phyloP scores from a whole-genome alignment of 2,888 invertebrate genomes.

The Malthinus flaveolus region DNA sequence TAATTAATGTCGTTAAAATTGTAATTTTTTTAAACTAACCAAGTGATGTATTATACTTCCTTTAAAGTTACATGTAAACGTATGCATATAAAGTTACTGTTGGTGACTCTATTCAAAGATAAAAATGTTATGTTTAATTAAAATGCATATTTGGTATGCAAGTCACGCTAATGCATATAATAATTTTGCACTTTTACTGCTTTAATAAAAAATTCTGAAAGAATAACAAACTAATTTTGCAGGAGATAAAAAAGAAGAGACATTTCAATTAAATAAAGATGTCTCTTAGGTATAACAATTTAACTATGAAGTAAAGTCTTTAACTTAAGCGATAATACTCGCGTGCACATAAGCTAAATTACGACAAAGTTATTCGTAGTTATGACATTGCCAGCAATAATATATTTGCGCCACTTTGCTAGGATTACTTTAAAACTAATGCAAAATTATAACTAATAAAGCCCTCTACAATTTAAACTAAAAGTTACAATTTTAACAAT shows the following conservation, averaged over 20 bases:
- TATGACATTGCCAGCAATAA: constrained; percentile 35
- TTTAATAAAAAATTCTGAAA: background rate
- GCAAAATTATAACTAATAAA: constrained; percentile 38
- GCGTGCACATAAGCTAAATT: constrained; percentile 36
- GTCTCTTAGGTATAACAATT: constrained; percentile 13
- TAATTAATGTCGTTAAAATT: background rate
- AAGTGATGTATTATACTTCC: constrained; percentile 1
- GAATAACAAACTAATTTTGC: background rate
- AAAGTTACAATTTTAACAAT: constrained; percentile 7
- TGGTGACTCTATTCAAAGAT: constrained; percentile 12
- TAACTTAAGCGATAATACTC: constrained; percentile 10
- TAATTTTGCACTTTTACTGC: constrained; percentile 10
- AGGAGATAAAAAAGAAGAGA: constrained; percentile 2
- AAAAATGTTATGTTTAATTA: constrained; percentile 15
- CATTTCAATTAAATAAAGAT: constrained; percentile 16
- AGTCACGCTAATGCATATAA: constrained; percentile 12
- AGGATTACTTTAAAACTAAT: constrained; percentile 41
- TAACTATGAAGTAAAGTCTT: constrained; percentile 12
- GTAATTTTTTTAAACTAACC: constrained; percentile 1
- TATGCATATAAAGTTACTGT: constrained; percentile 11
- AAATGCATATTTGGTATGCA: constrained; percentile 13
- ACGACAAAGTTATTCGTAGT: constrained; percentile 37
- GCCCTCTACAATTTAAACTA: constrained; percentile 7
- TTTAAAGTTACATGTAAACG: background rate
- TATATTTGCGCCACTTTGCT: constrained; percentile 40